Evolutionary conservation across 2,113 vertebrate species (phyloP).

Genomic region (Pseudois nayaur): DNA sequence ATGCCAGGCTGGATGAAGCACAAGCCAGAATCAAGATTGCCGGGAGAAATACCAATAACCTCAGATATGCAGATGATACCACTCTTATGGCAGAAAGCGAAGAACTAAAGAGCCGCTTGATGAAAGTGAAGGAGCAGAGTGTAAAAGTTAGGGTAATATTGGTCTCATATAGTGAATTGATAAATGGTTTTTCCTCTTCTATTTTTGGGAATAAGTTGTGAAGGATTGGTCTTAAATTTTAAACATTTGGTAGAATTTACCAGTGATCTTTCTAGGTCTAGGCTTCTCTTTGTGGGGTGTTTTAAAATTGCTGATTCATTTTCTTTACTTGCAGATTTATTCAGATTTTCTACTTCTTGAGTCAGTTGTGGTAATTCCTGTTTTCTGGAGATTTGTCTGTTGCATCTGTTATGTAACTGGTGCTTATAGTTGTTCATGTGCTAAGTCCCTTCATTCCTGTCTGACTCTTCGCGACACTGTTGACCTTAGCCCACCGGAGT

Average conservation of each 20-base stretch:
- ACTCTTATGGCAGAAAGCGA: background rate
- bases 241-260: background rate
- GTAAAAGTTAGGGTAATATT: background rate
- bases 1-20: background rate
- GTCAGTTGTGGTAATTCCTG: background rate
- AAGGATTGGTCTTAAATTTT: background rate
- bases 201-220: background rate
- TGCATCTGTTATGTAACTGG: background rate
- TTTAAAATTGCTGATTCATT: background rate
- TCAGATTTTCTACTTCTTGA: background rate
- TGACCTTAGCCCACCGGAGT: background rate
- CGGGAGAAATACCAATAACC: background rate
- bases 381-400: background rate
- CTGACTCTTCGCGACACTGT: rapidly evolving
- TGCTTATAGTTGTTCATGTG: background rate
- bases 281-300: background rate
- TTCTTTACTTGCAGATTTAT: background rate
- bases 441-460: background rate
- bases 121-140: background rate
- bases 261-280: background rate
- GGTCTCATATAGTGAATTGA: background rate
- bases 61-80: background rate
- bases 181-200: background rate
- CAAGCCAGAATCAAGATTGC: background rate
- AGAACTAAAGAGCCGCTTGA: background rate